Evolutionary conservation across 2,113 vertebrate genomes (phyloP).

Genomic region (Triplophysa siluroides): DNA sequence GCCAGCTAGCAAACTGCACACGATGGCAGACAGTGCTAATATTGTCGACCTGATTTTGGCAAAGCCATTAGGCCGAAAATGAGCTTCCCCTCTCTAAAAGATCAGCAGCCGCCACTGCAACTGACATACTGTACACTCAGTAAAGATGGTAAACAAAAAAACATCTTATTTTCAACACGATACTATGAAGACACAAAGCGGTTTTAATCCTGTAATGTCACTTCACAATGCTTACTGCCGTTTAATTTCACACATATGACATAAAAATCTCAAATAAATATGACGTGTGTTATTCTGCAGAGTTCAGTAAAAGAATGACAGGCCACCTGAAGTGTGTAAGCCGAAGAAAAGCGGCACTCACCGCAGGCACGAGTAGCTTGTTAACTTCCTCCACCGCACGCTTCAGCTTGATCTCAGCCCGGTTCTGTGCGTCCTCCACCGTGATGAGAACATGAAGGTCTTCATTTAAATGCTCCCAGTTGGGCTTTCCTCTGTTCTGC

Average conservation of each 20-base stretch:
- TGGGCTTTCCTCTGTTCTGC: slow-evolving; percentile 88
- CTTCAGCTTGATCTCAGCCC: slow-evolving; percentile 89
- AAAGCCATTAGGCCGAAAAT: no score
- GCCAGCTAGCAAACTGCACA: no score
- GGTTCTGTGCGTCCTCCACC: slow-evolving; percentile 90
- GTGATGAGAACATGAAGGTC: slow-evolving; percentile 90
- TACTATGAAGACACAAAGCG: not conserved
- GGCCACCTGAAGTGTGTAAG: slow-evolving; percentile 35
- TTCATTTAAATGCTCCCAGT: slow-evolving; percentile 92
- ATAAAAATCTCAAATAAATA: not conserved
- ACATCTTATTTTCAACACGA: no score
- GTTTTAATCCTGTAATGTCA: not conserved
- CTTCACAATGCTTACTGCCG: not conserved
- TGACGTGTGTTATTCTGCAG: not conserved
- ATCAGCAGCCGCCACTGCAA: no score
- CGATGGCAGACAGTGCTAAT: no score
- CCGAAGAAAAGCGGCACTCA: slow-evolving; percentile 69
- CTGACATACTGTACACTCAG: not conserved
- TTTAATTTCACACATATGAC: slow-evolving; percentile 23
- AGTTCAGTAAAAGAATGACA: not conserved
- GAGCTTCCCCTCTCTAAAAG: no score
- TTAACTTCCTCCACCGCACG: slow-evolving; percentile 89
- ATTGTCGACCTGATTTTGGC: no score
- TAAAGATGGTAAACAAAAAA: no score
- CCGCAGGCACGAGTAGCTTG: slow-evolving; percentile 87